Evolutionary conservation across 2,888 invertebrate species (phyloP), one percentile per base, ranked within the genome.

Genomic region (Acronicta leporina): DNA sequence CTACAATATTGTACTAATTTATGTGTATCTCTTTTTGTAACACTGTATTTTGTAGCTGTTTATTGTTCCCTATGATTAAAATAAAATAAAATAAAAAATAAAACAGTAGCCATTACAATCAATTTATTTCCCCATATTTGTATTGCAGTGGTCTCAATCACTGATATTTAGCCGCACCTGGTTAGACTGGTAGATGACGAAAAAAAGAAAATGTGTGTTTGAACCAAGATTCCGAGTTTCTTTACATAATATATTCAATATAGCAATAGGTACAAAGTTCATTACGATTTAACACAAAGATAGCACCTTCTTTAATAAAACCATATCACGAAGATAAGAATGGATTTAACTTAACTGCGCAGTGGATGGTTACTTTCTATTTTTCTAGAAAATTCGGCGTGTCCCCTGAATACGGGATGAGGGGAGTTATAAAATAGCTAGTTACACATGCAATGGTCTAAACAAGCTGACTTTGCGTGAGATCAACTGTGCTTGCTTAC

Each of bases 391-490:
- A 42, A 52, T 46, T 54, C 43, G 50, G 52, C 55, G 43, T 43
- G 70, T 64, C 61, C 41, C 63, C 65, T 77, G 83, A 83, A 83
- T 84, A 81, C 75, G 58, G 25, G 73, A 84, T 76, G 74, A 79
- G 71, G 63, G n/a, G 55, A 60, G 78, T 63, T 79, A 80, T 81
- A 86, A 80, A 81, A 79, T 77, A 75, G 75, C 75, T 79, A 67
- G 83, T 82, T 80, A 79, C 79, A 84, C 81, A 83, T 84, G 82
- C 81, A 81, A 82, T 84, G 71, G 78, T 76, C 82, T 83, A 82
- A 80, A 79, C 85, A 81, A 68, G 79, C 71, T 59, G 77, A 80
- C 78, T 86, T 79, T 83, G 79, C 77, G 84, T 81, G 71, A 81
- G 84, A 82, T 85, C 85, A 81, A 85, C 80, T 79, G 71, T 69